phyloP scores from a whole-genome alignment of 2,888 invertebrate species.

The Aphodius granarius region DNA sequence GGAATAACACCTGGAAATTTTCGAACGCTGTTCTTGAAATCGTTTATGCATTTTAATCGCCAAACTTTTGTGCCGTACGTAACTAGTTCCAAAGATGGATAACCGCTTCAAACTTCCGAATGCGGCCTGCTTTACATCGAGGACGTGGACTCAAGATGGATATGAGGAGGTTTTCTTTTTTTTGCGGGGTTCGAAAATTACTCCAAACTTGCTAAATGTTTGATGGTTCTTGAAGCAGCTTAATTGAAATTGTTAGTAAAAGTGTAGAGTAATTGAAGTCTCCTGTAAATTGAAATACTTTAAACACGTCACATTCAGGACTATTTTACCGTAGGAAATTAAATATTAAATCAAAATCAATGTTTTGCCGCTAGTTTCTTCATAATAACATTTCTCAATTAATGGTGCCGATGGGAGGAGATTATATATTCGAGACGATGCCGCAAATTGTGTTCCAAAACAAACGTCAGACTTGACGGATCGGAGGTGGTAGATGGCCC shows the following conservation, averaged over 20 bases:
- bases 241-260: neutral
- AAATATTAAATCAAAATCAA: no score
- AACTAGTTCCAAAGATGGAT: neutral
- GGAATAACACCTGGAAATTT: neutral
- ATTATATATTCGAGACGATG: no score
- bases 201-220: neutral
- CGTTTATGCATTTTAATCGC: neutral
- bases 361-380: no score
- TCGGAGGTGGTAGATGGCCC: no score
- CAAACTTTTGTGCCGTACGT: neutral
- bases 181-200: neutral
- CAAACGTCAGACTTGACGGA: no score
- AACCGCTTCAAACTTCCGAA: neutral
- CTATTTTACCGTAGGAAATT: no score
- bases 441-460: no score
- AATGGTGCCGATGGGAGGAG: no score
- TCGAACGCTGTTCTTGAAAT: neutral
- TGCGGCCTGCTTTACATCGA: neutral
- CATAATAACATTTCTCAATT: no score
- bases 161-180: neutral
- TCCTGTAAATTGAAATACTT: no score
- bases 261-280: no score
- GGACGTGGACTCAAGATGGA: neutral
- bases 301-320: no score
- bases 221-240: neutral